A percentile compares a stretch with the other conserved stretches of the same genome.
These are phyloP conservation scores for Toxonevra muliebris DNA, from an alignment of 2,888 invertebrate species.

Conservation along the genomic window DNA sequence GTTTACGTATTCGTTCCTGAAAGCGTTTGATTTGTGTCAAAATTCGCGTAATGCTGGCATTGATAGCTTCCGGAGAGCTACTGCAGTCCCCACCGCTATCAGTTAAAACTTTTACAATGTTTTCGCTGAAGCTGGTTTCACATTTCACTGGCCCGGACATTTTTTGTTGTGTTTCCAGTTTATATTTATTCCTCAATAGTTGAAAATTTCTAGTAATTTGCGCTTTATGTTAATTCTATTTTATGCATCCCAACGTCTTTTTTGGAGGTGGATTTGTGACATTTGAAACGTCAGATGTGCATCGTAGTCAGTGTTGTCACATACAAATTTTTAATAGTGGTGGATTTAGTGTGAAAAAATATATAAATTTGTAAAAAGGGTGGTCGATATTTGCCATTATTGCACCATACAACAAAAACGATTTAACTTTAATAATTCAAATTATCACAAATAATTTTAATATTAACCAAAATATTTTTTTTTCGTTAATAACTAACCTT, in stretches of 20 bases:
- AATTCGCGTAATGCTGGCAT: constrained; percentile 55
- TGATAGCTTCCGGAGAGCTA: constrained; percentile 46
- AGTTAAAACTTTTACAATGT: constrained; percentile 15
- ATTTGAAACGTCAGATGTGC: constrained; percentile 11
- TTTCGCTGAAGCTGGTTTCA: constrained; percentile 1
- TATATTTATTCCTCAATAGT: neutral
- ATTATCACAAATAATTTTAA: too few species aligned
- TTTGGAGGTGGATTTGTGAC: neutral
- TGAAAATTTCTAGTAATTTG: neutral
- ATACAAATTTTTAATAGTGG: neutral
- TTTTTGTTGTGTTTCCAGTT: too few species aligned
- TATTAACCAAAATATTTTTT: too few species aligned
- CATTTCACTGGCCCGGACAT: constrained; percentile 4
- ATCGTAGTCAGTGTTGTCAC: neutral
- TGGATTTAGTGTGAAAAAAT: neutral
- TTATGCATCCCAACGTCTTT: neutral
- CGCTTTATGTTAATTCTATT: neutral
- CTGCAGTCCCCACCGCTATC: neutral
- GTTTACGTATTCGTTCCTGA: constrained; percentile 58
- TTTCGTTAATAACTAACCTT: too few species aligned
- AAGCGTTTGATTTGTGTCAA: constrained; percentile 56
- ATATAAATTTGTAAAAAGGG: too few species aligned
- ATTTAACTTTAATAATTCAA: too few species aligned
- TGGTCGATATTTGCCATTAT: too few species aligned
- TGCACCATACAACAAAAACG: too few species aligned